Base-by-base conservation (phyloP, 2,113 vertebrate genomes). In the Cromileptes altivelis region DNA sequence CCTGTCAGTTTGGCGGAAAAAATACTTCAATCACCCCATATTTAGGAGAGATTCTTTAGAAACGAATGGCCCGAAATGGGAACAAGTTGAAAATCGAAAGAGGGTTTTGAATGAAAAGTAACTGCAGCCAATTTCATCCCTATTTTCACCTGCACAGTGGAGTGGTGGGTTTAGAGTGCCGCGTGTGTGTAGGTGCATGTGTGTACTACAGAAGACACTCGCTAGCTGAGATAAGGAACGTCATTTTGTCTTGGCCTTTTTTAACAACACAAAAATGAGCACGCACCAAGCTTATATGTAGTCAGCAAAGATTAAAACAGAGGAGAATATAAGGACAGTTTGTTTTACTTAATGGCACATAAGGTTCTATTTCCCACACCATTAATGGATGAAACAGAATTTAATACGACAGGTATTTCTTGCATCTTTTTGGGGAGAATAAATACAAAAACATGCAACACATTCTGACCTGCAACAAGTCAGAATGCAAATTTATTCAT, bases 91-190 rank as follows among this genome's bases (percentile, higher is more conserved):
- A 86, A 90, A 86, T 76, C 9, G 68, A 85, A 80, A 88, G 49
- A 79, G 72, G 67, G 58, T 88, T 89, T 83, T 85, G 85, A 93
- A 92, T 85, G 79, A 86, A 91, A 73, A 88, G 78, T 75, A 91
- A 93, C 90, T 88, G 77, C 79, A 81, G 80, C 80, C 90, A 92
- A 91, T 93, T 93, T 90, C 73, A 84, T 85, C 61, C 85, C 84
- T 78, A 92, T 90, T 93, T 93, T 23, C 82, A 81, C 85, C 87
- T 88, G 72, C 55, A 64, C 89, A 85, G 87, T 68, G 60, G 72
- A 76, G 57, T 33, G 62, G 78, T 75, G 62, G 70, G 45, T 58
- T 75, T 42, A 52, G 49, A 60, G 65, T 61, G 78, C 58, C 40
- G 57, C 68, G 87, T 50, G 53, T 69, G 27, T 69, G 27, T 67